Conservation (phyloP, 2,888 invertebrate genomes). For the Tipula confusa region DNA sequence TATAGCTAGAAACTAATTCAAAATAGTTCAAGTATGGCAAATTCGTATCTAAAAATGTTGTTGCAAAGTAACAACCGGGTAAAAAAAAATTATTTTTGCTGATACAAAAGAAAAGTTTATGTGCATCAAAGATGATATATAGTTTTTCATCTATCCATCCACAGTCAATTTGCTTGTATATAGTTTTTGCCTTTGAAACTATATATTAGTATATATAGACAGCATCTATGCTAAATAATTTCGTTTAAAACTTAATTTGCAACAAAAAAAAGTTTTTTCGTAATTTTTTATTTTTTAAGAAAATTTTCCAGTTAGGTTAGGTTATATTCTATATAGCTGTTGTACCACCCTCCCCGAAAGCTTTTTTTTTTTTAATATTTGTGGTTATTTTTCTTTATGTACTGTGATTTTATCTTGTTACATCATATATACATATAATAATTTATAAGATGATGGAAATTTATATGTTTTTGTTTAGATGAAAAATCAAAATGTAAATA, state of each 20-base stretch:
- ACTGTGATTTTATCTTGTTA: neutral
- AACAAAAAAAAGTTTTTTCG: neutral
- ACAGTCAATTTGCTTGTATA: neutral
- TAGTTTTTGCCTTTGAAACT: neutral
- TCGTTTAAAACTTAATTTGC: conserved; percentile 6
- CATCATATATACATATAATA: neutral
- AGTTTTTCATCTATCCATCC: neutral
- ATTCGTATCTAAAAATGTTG: neutral
- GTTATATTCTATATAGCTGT: no score
- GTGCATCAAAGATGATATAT: neutral
- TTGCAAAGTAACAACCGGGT: neutral
- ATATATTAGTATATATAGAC: neutral
- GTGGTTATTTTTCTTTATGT: neutral
- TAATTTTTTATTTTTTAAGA: neutral
- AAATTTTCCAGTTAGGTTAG: neutral
- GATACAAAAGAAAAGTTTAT: neutral
- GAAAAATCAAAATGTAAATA: conserved; percentile 15
- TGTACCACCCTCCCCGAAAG: neutral
- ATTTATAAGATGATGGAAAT: neutral
- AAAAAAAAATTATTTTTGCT: neutral
- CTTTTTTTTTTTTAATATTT: neutral
- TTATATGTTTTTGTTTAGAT: neutral
- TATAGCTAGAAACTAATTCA: neutral
- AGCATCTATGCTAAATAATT: neutral
- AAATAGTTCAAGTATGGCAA: conserved; percentile 3